Evolutionary conservation across 2,888 invertebrate species (phyloP).

Genomic region (Apodemia mormo): DNA sequence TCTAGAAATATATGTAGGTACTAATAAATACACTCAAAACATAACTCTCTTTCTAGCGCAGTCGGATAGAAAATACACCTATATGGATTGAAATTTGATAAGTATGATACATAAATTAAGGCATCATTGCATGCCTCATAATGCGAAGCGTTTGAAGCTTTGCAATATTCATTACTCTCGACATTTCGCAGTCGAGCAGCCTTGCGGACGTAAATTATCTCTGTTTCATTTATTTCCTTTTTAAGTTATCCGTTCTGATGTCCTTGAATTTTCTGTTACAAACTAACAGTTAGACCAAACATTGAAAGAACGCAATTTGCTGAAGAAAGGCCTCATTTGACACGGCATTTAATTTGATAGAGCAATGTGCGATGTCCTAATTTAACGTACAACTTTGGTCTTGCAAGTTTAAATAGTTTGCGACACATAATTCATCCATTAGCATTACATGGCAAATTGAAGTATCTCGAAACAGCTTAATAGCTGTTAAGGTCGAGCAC

Average conservation of each 20-base stretch:
- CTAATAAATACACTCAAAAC: too few species aligned
- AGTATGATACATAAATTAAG: too few species aligned
- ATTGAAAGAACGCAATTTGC: not conserved
- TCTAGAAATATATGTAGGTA: too few species aligned
- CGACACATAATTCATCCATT: not conserved
- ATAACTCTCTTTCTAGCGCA: too few species aligned
- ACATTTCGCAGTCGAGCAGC: too few species aligned
- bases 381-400: slow-evolving; percentile 4
- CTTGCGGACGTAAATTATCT: too few species aligned
- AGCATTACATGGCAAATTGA: not conserved
- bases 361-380: slow-evolving; percentile 4
- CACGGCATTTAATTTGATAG: slow-evolving; percentile 1
- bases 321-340: not conserved
- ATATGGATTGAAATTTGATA: too few species aligned
- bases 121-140: too few species aligned
- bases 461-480: not conserved
- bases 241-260: not conserved
- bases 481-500: not conserved
- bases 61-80: too few species aligned
- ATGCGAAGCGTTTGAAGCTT: too few species aligned
- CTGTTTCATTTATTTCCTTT: not conserved
- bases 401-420: not conserved
- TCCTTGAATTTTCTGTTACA: not conserved
- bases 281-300: not conserved
- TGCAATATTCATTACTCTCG: too few species aligned